Percentiles rank a stretch among this genome's conserved stretches.
These are phyloP conservation scores for Hydriomena furcata DNA, from an alignment of 2,888 invertebrate genomes.

Conservation along the genomic window DNA sequence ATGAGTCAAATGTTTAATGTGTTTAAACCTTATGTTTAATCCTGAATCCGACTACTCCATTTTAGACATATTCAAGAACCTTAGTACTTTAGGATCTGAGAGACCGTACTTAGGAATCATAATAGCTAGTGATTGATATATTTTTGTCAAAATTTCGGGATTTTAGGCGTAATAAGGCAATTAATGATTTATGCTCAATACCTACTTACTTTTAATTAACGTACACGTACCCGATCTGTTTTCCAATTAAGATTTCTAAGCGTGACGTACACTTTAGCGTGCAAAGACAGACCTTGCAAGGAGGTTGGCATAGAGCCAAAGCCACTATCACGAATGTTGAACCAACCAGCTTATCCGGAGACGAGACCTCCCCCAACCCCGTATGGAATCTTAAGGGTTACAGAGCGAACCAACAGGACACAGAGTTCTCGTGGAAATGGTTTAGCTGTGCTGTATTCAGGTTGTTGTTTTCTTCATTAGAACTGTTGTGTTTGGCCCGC, in stretches of 20 bases:
- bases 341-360: slow-evolving; percentile 54
- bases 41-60: too few relatives aligned
- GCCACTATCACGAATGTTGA: slow-evolving; percentile 56
- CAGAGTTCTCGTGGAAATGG: slow-evolving; percentile 47
- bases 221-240: too few relatives aligned
- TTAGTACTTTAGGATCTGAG: too few relatives aligned
- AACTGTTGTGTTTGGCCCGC: slow-evolving; percentile 46
- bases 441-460: slow-evolving; percentile 48
- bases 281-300: slow-evolving; percentile 54
- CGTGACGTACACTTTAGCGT: slow-evolving; percentile 40
- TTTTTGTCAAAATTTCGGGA: too few relatives aligned
- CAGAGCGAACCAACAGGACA: slow-evolving; percentile 38
- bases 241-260: slow-evolving; percentile 42
- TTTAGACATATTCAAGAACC: too few relatives aligned
- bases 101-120: too few relatives aligned
- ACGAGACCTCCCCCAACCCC: slow-evolving; percentile 41
- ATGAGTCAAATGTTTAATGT: too few relatives aligned
- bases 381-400: slow-evolving; percentile 33
- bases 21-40: too few relatives aligned
- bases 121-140: too few relatives aligned
- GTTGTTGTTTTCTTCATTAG: slow-evolving; percentile 62
- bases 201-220: too few relatives aligned
- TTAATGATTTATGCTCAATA: too few relatives aligned
- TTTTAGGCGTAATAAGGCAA: too few relatives aligned
- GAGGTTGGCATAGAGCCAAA: slow-evolving; percentile 61